These are phyloP conservation scores for Hirudinaria manillensis DNA, from an alignment of 2,888 invertebrate species.

Conservation along the genomic window DNA sequence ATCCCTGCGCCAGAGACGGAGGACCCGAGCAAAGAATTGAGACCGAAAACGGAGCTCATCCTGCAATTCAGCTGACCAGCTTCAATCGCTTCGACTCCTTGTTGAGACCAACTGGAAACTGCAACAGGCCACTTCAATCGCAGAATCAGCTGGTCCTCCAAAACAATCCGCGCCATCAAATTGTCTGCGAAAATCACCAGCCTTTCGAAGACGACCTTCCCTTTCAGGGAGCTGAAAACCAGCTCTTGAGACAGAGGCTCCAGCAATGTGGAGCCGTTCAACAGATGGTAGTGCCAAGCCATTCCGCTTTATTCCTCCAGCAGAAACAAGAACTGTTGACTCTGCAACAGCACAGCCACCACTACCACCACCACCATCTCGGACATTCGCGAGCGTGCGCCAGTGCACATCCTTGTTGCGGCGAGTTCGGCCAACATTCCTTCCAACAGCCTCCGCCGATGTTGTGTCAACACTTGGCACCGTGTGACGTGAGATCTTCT, in stretches of 20 bases:
- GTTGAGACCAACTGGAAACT: background rate
- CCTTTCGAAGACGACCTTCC: background rate
- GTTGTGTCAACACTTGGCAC: background rate
- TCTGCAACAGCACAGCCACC: constrained; percentile 25
- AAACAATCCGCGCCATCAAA: background rate
- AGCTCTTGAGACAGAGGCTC: background rate
- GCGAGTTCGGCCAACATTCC: background rate
- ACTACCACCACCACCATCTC: constrained; percentile 25
- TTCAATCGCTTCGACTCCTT: constrained; percentile 25
- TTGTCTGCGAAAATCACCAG: background rate
- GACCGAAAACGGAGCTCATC: background rate
- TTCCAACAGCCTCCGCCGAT: background rate
- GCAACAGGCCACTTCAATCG: background rate
- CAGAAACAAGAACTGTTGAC: constrained; percentile 19
- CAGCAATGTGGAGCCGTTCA: constrained; percentile 1
- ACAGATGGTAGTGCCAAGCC: background rate
- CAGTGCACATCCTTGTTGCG: background rate
- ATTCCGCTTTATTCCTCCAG: constrained; percentile 22
- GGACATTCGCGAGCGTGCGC: constrained; percentile 3
- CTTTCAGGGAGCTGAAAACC: background rate
- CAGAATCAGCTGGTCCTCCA: background rate
- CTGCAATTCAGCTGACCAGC: constrained; percentile 26
- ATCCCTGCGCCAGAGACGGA: background rate
- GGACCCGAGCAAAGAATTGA: background rate
- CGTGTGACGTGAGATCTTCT: background rate